phyloP scores from a whole-genome alignment of 2,113 vertebrate genomes.

The Bujurquina vittata region DNA sequence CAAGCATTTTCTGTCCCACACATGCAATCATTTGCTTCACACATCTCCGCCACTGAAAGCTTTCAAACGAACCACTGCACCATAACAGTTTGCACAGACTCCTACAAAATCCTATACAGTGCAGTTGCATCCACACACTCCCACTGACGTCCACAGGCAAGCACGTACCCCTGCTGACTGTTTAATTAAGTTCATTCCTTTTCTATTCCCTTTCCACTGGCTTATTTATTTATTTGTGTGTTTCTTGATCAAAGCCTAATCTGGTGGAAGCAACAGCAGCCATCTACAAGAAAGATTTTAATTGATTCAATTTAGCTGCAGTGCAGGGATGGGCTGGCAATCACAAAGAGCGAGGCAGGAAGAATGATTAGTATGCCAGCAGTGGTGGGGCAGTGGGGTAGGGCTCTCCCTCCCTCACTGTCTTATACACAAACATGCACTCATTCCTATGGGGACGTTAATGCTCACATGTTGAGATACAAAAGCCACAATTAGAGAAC shows the following conservation, averaged over 20 bases:
- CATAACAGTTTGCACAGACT: background rate
- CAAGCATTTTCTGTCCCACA: background rate
- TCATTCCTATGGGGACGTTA: background rate
- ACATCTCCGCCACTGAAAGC: background rate
- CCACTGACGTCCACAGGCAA: background rate
- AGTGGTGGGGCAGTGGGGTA: slow-evolving; percentile 36
- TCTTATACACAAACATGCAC: background rate
- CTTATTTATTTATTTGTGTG: slow-evolving; percentile 64
- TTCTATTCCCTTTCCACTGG: slow-evolving; percentile 41
- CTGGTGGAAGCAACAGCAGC: slow-evolving; percentile 65
- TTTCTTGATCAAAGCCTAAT: slow-evolving; percentile 74
- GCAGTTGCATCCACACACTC: slow-evolving; percentile 5
- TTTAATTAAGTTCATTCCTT: slow-evolving; percentile 71
- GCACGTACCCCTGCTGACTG: slow-evolving; percentile 2
- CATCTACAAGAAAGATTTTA: slow-evolving; percentile 72
- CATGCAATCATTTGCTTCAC: background rate
- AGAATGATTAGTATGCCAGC: slow-evolving; percentile 68
- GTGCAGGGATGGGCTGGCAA: slow-evolving; percentile 64
- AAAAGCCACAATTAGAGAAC: background rate
- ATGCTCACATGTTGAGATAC: background rate
- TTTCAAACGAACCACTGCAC: background rate
- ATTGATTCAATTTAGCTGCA: slow-evolving; percentile 78
- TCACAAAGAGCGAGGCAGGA: slow-evolving; percentile 64
- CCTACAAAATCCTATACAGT: slow-evolving; percentile 5
- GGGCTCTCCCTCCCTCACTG: background rate